Percentiles rank a stretch among this genome's conserved stretches.
phyloP scores from a whole-genome alignment of 2,888 invertebrate genomes.

The Ornithoptera priamus region DNA sequence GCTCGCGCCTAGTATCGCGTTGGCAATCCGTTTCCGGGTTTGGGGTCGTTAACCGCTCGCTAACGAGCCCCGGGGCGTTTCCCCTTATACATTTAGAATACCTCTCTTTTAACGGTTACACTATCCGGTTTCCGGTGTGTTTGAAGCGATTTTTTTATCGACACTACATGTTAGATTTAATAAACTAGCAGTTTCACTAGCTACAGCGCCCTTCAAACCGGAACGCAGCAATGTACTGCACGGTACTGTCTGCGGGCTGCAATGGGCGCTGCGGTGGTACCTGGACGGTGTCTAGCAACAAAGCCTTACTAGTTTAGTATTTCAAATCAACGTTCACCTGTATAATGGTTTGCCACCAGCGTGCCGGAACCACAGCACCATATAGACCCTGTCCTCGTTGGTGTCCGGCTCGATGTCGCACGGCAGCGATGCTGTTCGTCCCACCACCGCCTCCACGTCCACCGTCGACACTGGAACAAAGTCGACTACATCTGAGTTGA shows the following conservation, averaged over 20 bases:
- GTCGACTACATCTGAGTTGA: conserved; percentile 60
- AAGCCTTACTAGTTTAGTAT: no score
- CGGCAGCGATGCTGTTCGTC: conserved; percentile 89
- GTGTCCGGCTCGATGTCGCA: conserved; percentile 93
- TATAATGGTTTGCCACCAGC: conserved; percentile 92
- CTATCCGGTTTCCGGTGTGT: no score
- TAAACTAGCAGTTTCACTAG: no score
- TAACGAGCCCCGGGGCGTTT: neutral
- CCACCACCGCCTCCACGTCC: conserved; percentile 90
- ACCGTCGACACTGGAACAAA: conserved; percentile 74
- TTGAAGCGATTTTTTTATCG: no score
- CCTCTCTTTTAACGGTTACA: no score
- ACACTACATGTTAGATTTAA: no score
- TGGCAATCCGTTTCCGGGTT: neutral
- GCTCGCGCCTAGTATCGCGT: conserved; percentile 6
- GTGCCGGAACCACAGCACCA: conserved; percentile 95
- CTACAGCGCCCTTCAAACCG: no score
- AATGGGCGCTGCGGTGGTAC: no score
- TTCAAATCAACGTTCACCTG: conserved; percentile 79
- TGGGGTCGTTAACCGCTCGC: conserved; percentile 31
- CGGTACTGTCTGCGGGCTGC: no score
- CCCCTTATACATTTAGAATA: no score
- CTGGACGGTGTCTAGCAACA: no score
- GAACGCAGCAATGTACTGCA: no score
- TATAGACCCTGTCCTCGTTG: conserved; percentile 91